Evolutionary conservation across 2,797 vertebrate genomes (phyloP).

Genomic region (Sylvilagus floridanus): DNA sequence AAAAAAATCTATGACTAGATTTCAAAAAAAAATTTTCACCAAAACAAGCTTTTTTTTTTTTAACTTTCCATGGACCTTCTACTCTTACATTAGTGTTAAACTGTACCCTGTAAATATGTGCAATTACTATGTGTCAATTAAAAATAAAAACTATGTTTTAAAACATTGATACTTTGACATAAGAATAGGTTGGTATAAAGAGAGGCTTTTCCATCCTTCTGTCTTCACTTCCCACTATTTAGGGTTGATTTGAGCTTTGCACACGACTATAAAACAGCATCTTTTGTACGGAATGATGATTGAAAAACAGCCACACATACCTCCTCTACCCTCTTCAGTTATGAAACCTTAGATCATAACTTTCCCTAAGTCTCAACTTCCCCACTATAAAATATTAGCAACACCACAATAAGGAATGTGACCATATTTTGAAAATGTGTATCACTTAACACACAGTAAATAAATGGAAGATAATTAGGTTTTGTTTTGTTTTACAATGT

Average conservation of each 20-base stretch:
- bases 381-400: not conserved
- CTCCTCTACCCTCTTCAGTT: not conserved
- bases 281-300: rapidly evolving
- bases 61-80: no score
- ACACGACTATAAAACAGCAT: not conserved
- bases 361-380: not conserved
- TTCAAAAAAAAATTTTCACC: no score
- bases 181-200: not conserved
- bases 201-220: not conserved
- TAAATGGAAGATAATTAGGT: not conserved
- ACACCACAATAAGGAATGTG: not conserved
- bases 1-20: no score
- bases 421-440: not conserved
- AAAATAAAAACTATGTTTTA: no score
- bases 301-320: rapidly evolving
- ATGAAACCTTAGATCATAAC: not conserved
- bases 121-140: no score
- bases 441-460: not conserved
- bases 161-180: not conserved
- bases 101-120: no score
- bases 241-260: not conserved
- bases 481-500: not conserved
- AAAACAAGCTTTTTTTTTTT: no score
- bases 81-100: no score
- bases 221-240: not conserved